phyloP scores from a whole-genome alignment of 2,797 vertebrate genomes.

The Neostethus bicornis region DNA sequence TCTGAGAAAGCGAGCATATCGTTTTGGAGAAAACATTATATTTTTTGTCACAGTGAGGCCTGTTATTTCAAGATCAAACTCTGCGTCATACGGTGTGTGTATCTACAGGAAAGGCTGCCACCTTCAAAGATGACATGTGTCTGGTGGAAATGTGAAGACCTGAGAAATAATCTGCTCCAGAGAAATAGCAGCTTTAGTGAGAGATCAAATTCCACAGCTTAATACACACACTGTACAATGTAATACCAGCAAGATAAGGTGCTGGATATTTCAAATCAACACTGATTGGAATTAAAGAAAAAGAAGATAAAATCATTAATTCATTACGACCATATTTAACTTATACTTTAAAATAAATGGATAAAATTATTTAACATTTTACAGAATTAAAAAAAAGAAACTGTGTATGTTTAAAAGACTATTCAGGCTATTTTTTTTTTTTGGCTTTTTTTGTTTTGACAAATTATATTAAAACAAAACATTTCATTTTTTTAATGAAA shows the following conservation, averaged over 20 bases:
- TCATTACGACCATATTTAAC: neutral
- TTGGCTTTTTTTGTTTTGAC: too few relatives aligned
- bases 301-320: too few relatives aligned
- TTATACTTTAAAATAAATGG: too few relatives aligned
- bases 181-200: neutral
- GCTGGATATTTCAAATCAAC: neutral
- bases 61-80: conserved; percentile 3
- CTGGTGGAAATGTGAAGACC: neutral
- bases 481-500: too few relatives aligned
- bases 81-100: neutral
- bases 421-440: too few relatives aligned
- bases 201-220: neutral
- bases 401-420: too few relatives aligned
- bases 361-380: neutral
- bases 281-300: too few relatives aligned
- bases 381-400: too few relatives aligned
- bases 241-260: neutral
- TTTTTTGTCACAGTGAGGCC: neutral
- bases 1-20: conserved; percentile 3
- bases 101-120: neutral
- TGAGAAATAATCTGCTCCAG: neutral
- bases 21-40: neutral
- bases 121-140: neutral
- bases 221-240: conserved; percentile 1
- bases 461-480: too few relatives aligned